Evolutionary conservation across 2,797 vertebrate genomes (phyloP).

Genomic region (Octomys mimax): DNA sequence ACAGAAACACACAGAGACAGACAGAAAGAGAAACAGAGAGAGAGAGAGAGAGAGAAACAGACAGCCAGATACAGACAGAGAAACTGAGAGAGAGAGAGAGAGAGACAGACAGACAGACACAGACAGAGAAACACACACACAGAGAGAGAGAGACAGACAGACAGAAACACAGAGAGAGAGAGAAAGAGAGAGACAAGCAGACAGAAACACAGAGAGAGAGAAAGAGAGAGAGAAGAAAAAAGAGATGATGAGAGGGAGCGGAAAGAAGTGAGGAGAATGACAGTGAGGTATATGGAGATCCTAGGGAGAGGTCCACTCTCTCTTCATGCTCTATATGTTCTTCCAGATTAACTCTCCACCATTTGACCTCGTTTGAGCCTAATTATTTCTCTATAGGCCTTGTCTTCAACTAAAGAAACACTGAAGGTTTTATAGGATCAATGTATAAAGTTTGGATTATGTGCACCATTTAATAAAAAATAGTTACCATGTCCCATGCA

Average conservation of each 20-base stretch:
- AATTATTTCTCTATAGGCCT: background rate
- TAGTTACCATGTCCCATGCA: background rate
- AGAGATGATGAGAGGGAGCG: too few species aligned
- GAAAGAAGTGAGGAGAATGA: background rate
- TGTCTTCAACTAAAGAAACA: background rate
- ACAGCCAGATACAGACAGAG: too few species aligned
- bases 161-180: background rate
- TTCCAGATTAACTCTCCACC: background rate
- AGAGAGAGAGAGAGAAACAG: too few species aligned
- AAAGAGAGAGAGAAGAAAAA: background rate
- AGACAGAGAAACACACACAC: too few species aligned
- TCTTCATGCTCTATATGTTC: background rate
- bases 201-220: too few species aligned
- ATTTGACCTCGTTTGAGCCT: background rate
- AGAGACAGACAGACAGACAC: accelerated
- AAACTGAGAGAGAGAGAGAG: background rate
- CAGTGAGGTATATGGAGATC: background rate
- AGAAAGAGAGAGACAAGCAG: too few species aligned
- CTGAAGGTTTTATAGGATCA: too few species aligned
- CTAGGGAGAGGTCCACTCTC: background rate
- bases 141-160: background rate
- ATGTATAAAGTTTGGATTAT: background rate
- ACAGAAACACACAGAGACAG: accelerated
- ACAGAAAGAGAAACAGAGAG: too few species aligned
- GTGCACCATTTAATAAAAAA: background rate